phyloP scores from a whole-genome alignment of 2,797 vertebrate genomes.

The Cuculus canorus region DNA sequence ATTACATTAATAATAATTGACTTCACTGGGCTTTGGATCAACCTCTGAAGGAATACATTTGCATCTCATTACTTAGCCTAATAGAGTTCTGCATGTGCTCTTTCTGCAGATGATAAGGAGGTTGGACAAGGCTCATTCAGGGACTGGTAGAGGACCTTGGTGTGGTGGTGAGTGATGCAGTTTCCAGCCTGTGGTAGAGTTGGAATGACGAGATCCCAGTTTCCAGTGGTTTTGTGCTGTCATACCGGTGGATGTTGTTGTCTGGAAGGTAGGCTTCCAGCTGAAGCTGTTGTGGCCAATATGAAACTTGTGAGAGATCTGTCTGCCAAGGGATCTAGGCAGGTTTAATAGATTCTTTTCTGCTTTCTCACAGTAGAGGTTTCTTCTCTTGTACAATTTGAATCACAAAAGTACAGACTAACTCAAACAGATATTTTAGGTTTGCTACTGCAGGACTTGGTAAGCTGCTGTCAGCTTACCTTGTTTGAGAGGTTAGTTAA shows the following conservation, averaged over 20 bases:
- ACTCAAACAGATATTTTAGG: background rate
- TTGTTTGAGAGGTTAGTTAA: background rate
- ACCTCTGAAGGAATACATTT: constrained; percentile 54
- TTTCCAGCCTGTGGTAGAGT: background rate
- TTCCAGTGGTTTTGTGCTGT: background rate
- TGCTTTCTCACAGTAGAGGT: background rate
- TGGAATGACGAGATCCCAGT: fast-evolving
- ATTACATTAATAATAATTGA: constrained; percentile 67
- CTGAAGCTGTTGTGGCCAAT: fast-evolving
- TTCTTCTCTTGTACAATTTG: background rate
- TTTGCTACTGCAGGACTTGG: background rate
- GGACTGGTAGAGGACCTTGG: background rate
- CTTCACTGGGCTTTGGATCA: constrained; percentile 53
- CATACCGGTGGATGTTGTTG: background rate
- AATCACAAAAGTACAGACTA: background rate
- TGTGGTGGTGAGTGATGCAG: fast-evolving
- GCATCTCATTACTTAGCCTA: constrained; percentile 36
- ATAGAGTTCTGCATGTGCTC: background rate
- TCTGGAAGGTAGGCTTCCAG: background rate
- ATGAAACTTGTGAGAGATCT: background rate
- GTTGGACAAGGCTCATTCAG: background rate
- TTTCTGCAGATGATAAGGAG: background rate
- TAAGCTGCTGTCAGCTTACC: background rate
- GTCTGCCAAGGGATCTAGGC: background rate
- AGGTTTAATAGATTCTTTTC: background rate